Conservation (phyloP, 2,797 vertebrate genomes). For the Pterois miles region DNA sequence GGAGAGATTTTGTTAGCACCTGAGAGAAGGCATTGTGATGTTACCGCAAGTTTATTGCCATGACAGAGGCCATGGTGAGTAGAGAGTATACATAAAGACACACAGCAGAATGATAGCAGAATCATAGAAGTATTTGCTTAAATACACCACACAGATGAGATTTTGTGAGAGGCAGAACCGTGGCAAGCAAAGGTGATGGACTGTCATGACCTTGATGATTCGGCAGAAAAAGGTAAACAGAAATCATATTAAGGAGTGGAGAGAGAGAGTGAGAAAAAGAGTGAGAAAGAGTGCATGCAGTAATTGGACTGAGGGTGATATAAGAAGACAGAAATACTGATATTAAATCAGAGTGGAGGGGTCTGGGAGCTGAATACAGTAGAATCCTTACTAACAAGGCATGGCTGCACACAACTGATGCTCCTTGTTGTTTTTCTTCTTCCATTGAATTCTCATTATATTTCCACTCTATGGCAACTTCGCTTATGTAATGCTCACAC, state of each 20-base stretch:
- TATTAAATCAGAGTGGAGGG: constrained; percentile 47
- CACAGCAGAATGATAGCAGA: neutral
- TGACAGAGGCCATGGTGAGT: neutral
- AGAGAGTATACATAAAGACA: neutral
- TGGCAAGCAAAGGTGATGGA: constrained; percentile 57
- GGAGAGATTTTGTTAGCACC: neutral
- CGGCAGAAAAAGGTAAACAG: constrained; percentile 63
- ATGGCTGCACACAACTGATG: constrained; percentile 31
- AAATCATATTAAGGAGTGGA: constrained; percentile 35
- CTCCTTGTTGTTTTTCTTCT: neutral
- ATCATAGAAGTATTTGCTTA: constrained; percentile 24
- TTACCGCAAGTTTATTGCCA: neutral
- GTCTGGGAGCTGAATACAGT: constrained; percentile 28
- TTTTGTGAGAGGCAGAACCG: constrained; percentile 26
- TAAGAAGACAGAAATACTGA: constrained; percentile 43
- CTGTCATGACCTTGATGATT: constrained; percentile 63
- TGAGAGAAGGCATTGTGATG: neutral
- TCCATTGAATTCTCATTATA: constrained; percentile 22
- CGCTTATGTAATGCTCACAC: constrained; percentile 15
- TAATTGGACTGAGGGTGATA: constrained; percentile 50
- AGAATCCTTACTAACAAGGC: constrained; percentile 62
- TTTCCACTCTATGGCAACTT: constrained; percentile 25
- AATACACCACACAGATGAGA: constrained; percentile 10
- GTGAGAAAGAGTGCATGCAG: neutral
- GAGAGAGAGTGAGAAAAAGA: neutral